Conservation (phyloP, 2,888 invertebrate genomes). For the Cancer borealis region DNA sequence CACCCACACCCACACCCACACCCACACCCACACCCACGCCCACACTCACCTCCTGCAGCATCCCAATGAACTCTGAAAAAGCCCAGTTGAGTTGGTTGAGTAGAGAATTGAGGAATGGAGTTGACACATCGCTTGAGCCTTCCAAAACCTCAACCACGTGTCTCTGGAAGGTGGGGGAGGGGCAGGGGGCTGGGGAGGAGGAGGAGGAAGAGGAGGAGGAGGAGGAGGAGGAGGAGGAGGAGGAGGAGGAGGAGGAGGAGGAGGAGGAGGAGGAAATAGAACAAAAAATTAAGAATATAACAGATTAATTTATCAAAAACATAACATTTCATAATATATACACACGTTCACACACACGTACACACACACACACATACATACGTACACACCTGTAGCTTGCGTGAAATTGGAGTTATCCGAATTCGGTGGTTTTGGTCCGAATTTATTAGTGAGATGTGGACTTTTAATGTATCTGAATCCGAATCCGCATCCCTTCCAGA, state of each 20-base stretch:
- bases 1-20: not conserved
- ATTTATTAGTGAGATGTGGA: constrained; percentile 81
- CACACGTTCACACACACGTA: too few relatives aligned
- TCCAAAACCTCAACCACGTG: constrained; percentile 85
- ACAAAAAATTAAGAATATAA: too few relatives aligned
- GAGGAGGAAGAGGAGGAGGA: too few relatives aligned
- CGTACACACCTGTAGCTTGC: constrained; percentile 80
- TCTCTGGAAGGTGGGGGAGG: constrained; percentile 85
- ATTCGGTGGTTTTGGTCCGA: constrained; percentile 81
- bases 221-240: constrained; percentile 20
- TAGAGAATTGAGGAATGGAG: constrained; percentile 87
- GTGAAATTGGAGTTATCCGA: constrained; percentile 81
- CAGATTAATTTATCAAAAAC: too few relatives aligned
- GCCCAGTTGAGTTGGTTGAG: constrained; percentile 92
- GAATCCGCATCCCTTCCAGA: constrained; percentile 92
- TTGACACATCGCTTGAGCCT: constrained; percentile 85
- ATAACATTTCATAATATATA: too few relatives aligned
- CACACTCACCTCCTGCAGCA: constrained; percentile 87
- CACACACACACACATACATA: too few relatives aligned
- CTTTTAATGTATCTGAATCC: constrained; percentile 86
- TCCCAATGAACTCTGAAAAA: constrained; percentile 91
- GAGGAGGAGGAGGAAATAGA: too few relatives aligned
- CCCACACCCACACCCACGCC: not conserved
- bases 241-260: constrained; percentile 20
- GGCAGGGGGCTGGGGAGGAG: constrained; percentile 87